Conservation (phyloP, 2,888 invertebrate genomes). For the Gasteruption jaculator region DNA sequence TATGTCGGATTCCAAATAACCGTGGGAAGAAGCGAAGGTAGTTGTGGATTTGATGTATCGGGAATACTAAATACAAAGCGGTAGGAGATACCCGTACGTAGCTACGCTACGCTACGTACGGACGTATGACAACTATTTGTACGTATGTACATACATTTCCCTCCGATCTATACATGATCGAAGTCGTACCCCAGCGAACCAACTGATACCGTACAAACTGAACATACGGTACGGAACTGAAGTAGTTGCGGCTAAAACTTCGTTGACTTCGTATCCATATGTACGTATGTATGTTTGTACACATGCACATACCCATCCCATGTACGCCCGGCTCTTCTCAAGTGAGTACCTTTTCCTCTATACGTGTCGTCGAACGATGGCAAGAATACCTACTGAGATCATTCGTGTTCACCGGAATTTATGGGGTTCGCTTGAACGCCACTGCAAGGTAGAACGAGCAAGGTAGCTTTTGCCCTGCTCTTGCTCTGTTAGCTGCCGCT, state of each 20-base stretch:
- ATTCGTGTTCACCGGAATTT: conserved; percentile 41
- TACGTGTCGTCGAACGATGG: conserved; percentile 22
- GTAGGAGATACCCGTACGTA: no score
- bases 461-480: conserved; percentile 19
- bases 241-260: conserved; percentile 25
- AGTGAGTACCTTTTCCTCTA: conserved; percentile 14
- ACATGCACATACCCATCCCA: conserved; percentile 23
- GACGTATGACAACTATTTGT: no score
- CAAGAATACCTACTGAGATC: conserved; percentile 30
- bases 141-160: no score
- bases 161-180: no score
- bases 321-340: conserved; percentile 20
- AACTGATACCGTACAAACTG: no score
- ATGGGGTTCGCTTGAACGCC: conserved; percentile 39
- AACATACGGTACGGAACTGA: conserved; percentile 21
- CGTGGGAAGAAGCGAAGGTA: conserved; percentile 50
- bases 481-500: conserved; percentile 25
- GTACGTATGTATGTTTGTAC: not conserved
- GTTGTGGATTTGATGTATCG: conserved; percentile 34
- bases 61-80: conserved; percentile 46
- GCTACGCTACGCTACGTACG: no score
- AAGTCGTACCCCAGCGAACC: no score
- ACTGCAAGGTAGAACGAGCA: conserved; percentile 26
- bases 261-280: not conserved
- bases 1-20: conserved; percentile 42